Base-by-base conservation (phyloP, 2,113 vertebrate species). In the Xiphophorus couchianus region DNA sequence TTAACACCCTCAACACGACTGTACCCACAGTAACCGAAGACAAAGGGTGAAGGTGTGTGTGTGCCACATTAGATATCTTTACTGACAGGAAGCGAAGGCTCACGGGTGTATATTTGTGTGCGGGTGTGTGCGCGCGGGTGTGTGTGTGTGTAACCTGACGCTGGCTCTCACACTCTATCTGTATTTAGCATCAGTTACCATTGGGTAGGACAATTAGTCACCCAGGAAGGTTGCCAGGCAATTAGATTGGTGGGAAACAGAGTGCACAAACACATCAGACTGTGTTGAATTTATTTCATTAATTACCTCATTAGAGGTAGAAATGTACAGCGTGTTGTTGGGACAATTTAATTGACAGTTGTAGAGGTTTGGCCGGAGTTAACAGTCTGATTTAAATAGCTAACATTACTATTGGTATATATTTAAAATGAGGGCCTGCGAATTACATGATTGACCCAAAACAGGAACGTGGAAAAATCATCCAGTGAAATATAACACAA, bases 141-240 rank as follows among this genome's bases (percentile, higher is more conserved):
- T 44, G 72, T 61, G 67, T 29, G 62, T 64, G 66, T 72, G 83
- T 69, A 87, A 87, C 79, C 86, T 19, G 81, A 91, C 69, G 12
- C 91, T 69, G 73, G 72, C 82, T 82, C 81, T 84, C 74, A 82
- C 85, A 84, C 86, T 85, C 77, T 80, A 79, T 89, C 89, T 88
- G 77, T 84, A 90, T 88, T 87, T 85, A 86, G 84, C 86, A 89
- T 92, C 88, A 71, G 82, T 88, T 88, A 82, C 82, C 82, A 71
- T 85, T 76, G 71, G 85, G 69, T 77, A 72, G 75, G 70, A 78
- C 88, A 88, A 90, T 90, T 86, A 90, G 89, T 74, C 70, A 64
- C 62, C 15, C 44, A 70, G 76, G 69, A 78, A 77, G 69, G 72
- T 62, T 74, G 75, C 76, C 74, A 85, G 87, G 71, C 78, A 80